Evolutionary conservation across 2,113 vertebrate genomes (phyloP), one percentile per base, ranked within the genome.

Genomic region (Myotis brandtii): DNA sequence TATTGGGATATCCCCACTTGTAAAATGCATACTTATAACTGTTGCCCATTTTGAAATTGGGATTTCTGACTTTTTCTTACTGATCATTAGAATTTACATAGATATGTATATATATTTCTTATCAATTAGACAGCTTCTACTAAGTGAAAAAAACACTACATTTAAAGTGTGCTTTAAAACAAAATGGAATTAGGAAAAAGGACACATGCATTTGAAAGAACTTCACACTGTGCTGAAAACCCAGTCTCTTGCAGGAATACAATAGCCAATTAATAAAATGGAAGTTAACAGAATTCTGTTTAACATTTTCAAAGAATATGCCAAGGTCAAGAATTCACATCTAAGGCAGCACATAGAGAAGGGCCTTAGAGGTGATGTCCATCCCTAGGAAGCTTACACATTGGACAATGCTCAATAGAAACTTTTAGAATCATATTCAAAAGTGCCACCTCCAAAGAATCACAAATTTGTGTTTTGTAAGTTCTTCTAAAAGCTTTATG

Each of bases 111-210:
- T 56, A 56, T 56, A 56, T 56, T 56, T 56, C 54, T 56, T 98
- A 98, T 99, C 98, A 99, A 98, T 98, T 98, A 98, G 98, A 98
- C 98, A 98, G 98, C 97, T 98, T 98, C 98, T 98, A 99, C 98
- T 99, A 98, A 98, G 98, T 98, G 98, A 98, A 98, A 98, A 98
- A 96, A 6, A 98, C 30, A 32, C 97, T 98, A 98, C 98, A 98
- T 98, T 98, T 98, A 98, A 98, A 98, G 98, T 98, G 98, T 97
- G 98, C 98, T 97, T 98, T 98, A 98, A 98, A 98, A 98, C 98
- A 98, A 98, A 98, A 98, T 97, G 96, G 96, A 97, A 98, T 98
- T 98, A 98, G 98, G 97, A 98, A 98, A 91, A 96, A 97, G 98
- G 95, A 98, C 96, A 98, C 96, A 98, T 93, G 93, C 97, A 97